Base-by-base conservation (phyloP, 1,140 invertebrate species). In the Periplaneta americana region DNA sequence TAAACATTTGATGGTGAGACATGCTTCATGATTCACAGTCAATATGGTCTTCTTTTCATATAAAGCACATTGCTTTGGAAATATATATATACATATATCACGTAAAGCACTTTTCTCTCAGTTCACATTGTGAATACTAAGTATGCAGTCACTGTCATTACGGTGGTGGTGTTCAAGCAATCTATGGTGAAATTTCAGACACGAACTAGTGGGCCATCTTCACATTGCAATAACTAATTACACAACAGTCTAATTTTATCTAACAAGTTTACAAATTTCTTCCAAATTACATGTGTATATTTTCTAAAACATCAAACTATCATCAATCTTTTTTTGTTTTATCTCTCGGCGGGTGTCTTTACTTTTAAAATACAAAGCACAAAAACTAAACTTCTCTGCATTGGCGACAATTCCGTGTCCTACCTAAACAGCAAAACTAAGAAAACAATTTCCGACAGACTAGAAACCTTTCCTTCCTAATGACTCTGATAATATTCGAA, bases 41-140 rank as follows among this genome's bases (percentile, higher is more conserved):
- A 39, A 78, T 39, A 36, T 36, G 22, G 33, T 36, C 76, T 35
- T 34, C 28, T 18, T 78, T 78, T 78, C 37, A 78, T 36, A 39
- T 36, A 78, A 36, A 78, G 76, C 76, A 78, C n/a, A 75, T 17
- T 75, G 80, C 80, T 36, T 66, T 35, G 34, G 79, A 74, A 80
- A 80, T 1, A 17, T 74, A 66, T 75, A 80, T 80, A 74, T 35
- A 75, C 33, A 35, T 78, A 36, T 78, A 57, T 80, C 80, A 80
- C 48, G 33, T 82, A 80, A 82, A 82, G 82, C 82, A 82, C 82
- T 82, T 82, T 76, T 34, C 39, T 76, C 78, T 80, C 66, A 80
- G 74, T 82, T 82, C 82, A 82, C 82, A 80, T 82, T 82, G 82
- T 82, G 82, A 82, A 82, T 82, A 82, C 82, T 79, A 80, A 82